phyloP scores from a whole-genome alignment of 2,888 invertebrate genomes.

The Chromoteleia sp. region DNA sequence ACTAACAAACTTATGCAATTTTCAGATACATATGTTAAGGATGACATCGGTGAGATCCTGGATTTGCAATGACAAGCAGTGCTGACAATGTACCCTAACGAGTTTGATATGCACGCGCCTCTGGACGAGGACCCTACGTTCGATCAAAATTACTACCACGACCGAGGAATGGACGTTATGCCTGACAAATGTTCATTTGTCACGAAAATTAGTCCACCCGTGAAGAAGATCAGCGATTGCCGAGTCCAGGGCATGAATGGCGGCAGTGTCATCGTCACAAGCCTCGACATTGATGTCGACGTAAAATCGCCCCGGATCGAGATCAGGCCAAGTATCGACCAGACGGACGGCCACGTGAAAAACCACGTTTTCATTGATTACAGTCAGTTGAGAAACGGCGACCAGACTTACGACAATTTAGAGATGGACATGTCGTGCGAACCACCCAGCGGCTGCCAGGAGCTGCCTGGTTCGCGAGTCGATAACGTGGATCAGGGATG shows the following conservation, averaged over 20 bases:
- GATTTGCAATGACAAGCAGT: slow-evolving; percentile 60
- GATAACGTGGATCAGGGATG: slow-evolving; percentile 16
- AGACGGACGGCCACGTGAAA: slow-evolving; percentile 73
- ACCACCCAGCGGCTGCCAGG: slow-evolving; percentile 80
- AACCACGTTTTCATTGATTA: slow-evolving; percentile 71
- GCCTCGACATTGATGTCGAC: slow-evolving; percentile 37
- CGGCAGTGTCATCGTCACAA: slow-evolving; percentile 49
- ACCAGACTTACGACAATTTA: slow-evolving; percentile 11
- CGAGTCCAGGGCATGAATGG: slow-evolving; percentile 35
- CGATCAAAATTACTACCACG: slow-evolving; percentile 24
- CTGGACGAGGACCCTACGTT: slow-evolving; percentile 31
- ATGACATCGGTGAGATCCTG: slow-evolving; percentile 17
- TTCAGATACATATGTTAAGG: slow-evolving; percentile 16
- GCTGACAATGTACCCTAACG: slow-evolving; percentile 89
- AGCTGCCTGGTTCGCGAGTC: slow-evolving; percentile 77
- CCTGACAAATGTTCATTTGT: slow-evolving; percentile 49
- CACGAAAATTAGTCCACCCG: slow-evolving; percentile 32
- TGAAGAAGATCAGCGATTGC: slow-evolving; percentile 42
- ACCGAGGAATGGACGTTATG: slow-evolving; percentile 21
- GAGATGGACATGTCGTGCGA: slow-evolving; percentile 36
- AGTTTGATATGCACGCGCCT: slow-evolving; percentile 82
- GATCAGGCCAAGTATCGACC: slow-evolving; percentile 70
- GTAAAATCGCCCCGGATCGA: slow-evolving; percentile 75
- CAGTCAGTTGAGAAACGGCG: slow-evolving; percentile 8
- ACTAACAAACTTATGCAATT: background rate